Evolutionary conservation across 2,797 vertebrate genomes (phyloP), one percentile per base, ranked within the genome.

Genomic region (Cirrhinus molitorella): DNA sequence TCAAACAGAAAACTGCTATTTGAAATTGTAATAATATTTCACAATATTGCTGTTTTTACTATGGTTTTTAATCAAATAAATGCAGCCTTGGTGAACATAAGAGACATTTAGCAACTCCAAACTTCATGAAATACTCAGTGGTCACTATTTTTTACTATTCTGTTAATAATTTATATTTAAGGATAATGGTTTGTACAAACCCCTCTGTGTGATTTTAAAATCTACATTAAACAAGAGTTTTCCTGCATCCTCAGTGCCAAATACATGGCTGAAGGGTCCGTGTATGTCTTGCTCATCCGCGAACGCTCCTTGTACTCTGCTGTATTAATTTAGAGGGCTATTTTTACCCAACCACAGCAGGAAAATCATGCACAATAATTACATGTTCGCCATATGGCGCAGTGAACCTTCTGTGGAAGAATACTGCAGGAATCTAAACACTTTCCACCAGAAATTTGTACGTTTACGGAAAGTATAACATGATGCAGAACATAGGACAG

Each of bases 331-430:
- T 47, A 78, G 75, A 82, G 49, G 17, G 7, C 76, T 89, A 85
- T 88, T 90, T 88, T 83, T 88, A 79, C 25, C 28, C 65, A 25
- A 71, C 63, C 71, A 63, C 76, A 83, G 70, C 47, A 37, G 57
- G 10, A 63, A 21, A 77, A 70, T 72, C 16, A 28, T 19, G 75
- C 78, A 55, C 81, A 67, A 75, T 82, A 88, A 87, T 84, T 86
- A 87, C 57, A 72, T 3, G 59, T 45, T 78, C 37, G 59, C 85
- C 45, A 40, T 34, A 37, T 25, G 79, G 43, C 63, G 73, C 71
- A n/a, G 71, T 23, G 16, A 12, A 16, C 23, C 34, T 25, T 47
- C 72, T 14, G 17, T 71, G 12, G 49, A 47, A 70, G 23, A 72
- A 51, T 67, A 73, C 34, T 28, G 31, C 4, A 61, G 49, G 43